Evolutionary conservation across 1,140 invertebrate species (phyloP), one percentile per base, ranked within the genome.

Genomic region (Ditylenchus dipsaci): DNA sequence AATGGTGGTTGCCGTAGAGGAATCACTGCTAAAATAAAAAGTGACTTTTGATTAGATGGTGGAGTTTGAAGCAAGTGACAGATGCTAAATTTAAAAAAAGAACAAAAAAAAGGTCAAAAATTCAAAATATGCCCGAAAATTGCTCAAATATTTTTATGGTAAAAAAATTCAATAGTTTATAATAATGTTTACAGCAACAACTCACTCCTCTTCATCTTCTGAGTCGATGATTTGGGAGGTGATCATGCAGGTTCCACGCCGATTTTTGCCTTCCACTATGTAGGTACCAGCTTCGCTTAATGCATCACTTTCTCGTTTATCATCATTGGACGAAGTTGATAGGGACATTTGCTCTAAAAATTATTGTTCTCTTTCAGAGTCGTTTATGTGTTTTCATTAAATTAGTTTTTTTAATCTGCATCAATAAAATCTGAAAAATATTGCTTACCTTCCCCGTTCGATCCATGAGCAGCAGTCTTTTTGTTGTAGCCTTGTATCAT

Each of bases 261-360:
- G n/a, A 15, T 17, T 53, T 26, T 53, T 53, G n/a, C 23, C 49
- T 8, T 53, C 49, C 17, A 76, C 71, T 9, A 79, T 64, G 53
- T 76, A 76, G 23, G 75, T 76, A 7, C 75, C 75, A n/a, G 75
- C 70, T 45, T 76, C 75, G 42, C 68, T 74, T n/a, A 72, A 53
- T 13, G 69, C 57, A 67, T 76, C 74, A 38, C 59, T 74, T n/a
- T 76, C 74, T 45, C 23, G 15, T 27, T 67, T 63, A 11, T 67
- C 45, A 27, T 42, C 68, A n/a, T 21, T 30, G 26, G 38, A 61
- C 3, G 49, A 53, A 17, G 61, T 49, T 30, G 59, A 61, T 29
- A 61, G 33, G 11, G 33, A 38, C 33, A 38, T 38, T 38, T 38
- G 33, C 33, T 38, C 33, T 38, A 11, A 38, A 38, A 38, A n/a